Base-by-base conservation (phyloP, 2,888 invertebrate species). In the Anagyrus pseudococci region DNA sequence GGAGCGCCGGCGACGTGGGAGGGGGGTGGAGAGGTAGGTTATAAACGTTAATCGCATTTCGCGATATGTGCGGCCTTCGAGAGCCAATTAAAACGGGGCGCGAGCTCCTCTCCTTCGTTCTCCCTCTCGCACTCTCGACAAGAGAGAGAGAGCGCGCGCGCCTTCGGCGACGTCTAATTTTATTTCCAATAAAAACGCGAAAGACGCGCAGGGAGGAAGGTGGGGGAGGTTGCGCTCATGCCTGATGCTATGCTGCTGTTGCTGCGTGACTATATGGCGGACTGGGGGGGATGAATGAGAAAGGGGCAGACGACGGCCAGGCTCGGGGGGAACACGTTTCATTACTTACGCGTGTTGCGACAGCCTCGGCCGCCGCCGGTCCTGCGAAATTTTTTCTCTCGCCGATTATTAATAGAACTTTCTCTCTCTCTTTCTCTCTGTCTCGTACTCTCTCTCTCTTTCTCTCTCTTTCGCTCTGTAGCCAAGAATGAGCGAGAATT, bases 151-250 rank as follows among this genome's bases (percentile, higher is more conserved):
- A n/a, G n/a, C n/a, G n/a, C 10, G 29, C 10, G 59, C 64, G 60
- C 49, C 55, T 59, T 53, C 50, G 57, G 60, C 66, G 63, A 59
- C 66, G 60, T 66, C 66, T 66, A 66, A 66, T 66, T 66, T 66
- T 66, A 66, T 66, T 66, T 47, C 66, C 63, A 61, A 66, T 66
- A 63, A 66, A 66, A 63, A 66, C 56, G 62, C 69, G 68, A 70
- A 68, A 66, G 70, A 67, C 58, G 57, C 62, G 49, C 50, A 68
- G 53, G 68, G 60, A 66, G 65, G 33, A 25, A n/a, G n/a, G n/a
- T n/a, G n/a, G n/a, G n/a, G n/a, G n/a, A n/a, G n/a, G n/a, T n/a
- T n/a, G n/a, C n/a, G n/a, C n/a, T n/a, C n/a, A n/a, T n/a, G n/a
- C n/a, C n/a, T n/a, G n/a, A n/a, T n/a, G n/a, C n/a, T n/a, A n/a